Percentiles rank a stretch among this genome's conserved stretches.
These are phyloP conservation scores for Galaxias olidus DNA, from an alignment of 2,797 vertebrate species.

Conservation along the genomic window DNA sequence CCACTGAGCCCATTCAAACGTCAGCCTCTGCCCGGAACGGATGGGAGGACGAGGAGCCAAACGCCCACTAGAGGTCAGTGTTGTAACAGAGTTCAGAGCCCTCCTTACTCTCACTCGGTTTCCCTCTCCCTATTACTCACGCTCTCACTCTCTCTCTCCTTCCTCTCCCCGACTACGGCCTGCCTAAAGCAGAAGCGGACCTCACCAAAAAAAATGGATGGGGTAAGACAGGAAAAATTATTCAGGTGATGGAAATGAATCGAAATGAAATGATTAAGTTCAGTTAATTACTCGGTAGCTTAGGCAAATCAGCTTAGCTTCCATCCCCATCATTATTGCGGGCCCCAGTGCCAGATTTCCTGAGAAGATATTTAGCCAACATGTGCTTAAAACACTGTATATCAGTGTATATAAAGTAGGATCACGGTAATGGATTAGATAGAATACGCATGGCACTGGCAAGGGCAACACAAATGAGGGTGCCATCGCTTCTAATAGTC, in stretches of 20 bases:
- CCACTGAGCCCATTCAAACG: constrained; percentile 60
- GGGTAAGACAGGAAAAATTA: constrained; percentile 45
- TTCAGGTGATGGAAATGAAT: constrained; percentile 74
- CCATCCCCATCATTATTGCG: constrained; percentile 70
- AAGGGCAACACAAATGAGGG: constrained; percentile 55
- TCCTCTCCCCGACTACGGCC: constrained; percentile 32
- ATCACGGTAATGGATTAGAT: constrained; percentile 57
- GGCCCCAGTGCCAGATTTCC: constrained; percentile 42
- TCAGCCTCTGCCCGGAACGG: constrained; percentile 32
- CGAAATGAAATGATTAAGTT: constrained; percentile 76
- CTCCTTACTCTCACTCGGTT: neutral
- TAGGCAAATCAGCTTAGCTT: constrained; percentile 74
- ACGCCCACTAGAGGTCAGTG: constrained; percentile 94
- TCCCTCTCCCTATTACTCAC: neutral
- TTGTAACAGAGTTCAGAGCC: constrained; percentile 84
- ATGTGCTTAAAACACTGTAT: constrained; percentile 55
- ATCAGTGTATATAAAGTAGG: constrained; percentile 52
- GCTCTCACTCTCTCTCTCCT: neutral
- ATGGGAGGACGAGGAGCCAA: constrained; percentile 5
- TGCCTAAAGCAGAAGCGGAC: constrained; percentile 51
- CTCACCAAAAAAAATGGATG: constrained; percentile 45
- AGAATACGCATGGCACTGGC: constrained; percentile 45
- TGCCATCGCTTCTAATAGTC: constrained; percentile 30
- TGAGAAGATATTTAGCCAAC: constrained; percentile 64
- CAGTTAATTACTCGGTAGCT: constrained; percentile 72